These are phyloP conservation scores for Rachycentron canadum DNA, from an alignment of 2,797 vertebrate genomes.

Conservation along the genomic window DNA sequence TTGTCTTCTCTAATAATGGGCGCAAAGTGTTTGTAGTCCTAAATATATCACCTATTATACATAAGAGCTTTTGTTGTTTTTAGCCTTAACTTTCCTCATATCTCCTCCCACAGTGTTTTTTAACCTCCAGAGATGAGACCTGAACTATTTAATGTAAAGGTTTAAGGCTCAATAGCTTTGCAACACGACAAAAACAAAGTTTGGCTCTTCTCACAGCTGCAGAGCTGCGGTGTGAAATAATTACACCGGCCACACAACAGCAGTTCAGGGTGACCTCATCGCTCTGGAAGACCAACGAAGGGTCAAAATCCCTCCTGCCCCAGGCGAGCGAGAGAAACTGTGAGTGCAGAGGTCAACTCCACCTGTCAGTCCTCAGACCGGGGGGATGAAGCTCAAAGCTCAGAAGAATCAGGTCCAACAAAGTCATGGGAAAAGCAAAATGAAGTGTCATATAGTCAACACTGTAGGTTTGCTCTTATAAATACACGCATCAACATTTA, in stretches of 20 bases:
- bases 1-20: neutral
- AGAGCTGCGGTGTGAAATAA: neutral
- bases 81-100: neutral
- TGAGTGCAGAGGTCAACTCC: slow-evolving; percentile 42
- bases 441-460: neutral
- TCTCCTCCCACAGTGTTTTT: neutral
- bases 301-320: slow-evolving; percentile 11
- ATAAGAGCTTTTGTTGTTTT: neutral
- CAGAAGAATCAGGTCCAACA: neutral
- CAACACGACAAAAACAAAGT: neutral
- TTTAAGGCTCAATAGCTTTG: neutral
- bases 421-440: neutral
- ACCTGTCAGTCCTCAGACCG: slow-evolving; percentile 42
- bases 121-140: neutral
- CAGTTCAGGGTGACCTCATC: slow-evolving; percentile 20
- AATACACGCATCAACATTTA: neutral
- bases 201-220: slow-evolving; percentile 14
- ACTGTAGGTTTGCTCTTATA: neutral
- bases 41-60: too few relatives aligned
- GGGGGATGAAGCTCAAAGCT: neutral
- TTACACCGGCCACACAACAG: neutral
- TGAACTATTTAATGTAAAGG: neutral
- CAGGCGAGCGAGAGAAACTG: neutral
- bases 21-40: too few relatives aligned
- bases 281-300: slow-evolving; percentile 16